Evolutionary conservation across 2,797 vertebrate species (phyloP).

Genomic region (Sebastes iracundus): DNA sequence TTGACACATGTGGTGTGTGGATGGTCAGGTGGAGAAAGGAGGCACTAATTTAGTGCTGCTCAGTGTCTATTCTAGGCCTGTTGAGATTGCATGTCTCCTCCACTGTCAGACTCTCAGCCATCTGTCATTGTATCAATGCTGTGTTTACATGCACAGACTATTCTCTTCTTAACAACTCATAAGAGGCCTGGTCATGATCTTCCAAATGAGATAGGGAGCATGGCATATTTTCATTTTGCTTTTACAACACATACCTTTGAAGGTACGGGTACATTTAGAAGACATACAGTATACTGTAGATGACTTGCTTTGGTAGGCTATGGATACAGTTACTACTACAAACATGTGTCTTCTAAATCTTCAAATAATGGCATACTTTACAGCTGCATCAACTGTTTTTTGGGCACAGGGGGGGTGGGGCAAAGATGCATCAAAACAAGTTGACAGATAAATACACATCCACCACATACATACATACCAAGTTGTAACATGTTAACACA

Average conservation of each 20-base stretch:
- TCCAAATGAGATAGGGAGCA: neutral
- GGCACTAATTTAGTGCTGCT: slow-evolving; percentile 50
- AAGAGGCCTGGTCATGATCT: neutral
- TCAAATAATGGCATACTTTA: no score
- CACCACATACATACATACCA: neutral
- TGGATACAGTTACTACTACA: no score
- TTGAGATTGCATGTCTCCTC: slow-evolving; percentile 41
- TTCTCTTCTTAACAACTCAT: slow-evolving; percentile 16
- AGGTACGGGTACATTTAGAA: neutral
- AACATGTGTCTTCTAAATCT: neutral
- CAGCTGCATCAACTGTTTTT: no score
- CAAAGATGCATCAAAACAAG: neutral
- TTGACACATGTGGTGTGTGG: slow-evolving; percentile 55
- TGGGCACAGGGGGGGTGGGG: no score
- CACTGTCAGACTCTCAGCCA: slow-evolving; percentile 39
- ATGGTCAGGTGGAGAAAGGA: slow-evolving; percentile 62
- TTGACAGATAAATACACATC: neutral
- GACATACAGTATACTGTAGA: neutral
- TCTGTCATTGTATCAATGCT: slow-evolving; percentile 47
- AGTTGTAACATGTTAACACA: neutral
- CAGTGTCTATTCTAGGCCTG: slow-evolving; percentile 59
- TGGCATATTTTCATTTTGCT: neutral
- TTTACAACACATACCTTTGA: neutral
- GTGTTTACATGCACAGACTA: slow-evolving; percentile 20
- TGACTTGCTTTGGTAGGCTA: neutral